A percentile compares a stretch with the other conserved stretches of the same genome.
phyloP scores from a whole-genome alignment of 2,888 invertebrate species.

The Spodoptera exigua region DNA sequence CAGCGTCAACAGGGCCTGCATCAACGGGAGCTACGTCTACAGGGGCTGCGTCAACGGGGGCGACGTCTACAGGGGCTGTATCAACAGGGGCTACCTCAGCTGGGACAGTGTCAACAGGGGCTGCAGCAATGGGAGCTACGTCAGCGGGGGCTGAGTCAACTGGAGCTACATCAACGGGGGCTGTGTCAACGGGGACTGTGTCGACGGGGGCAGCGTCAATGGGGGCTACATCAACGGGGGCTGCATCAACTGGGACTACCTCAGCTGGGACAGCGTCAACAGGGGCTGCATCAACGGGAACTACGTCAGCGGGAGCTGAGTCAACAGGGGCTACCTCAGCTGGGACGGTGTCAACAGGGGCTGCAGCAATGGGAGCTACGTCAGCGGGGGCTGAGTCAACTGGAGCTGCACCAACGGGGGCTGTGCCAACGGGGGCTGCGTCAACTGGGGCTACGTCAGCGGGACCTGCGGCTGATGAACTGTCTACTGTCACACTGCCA shows the following conservation, averaged over 20 bases:
- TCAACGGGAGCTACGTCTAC: neutral
- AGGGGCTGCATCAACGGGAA: too few relatives aligned
- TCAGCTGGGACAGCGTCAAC: slow-evolving; percentile 14
- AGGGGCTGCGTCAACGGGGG: neutral
- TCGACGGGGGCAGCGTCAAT: neutral
- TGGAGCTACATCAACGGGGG: neutral
- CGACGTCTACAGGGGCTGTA: neutral
- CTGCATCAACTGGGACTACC: neutral
- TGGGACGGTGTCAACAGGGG: neutral
- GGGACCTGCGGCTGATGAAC: neutral
- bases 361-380: neutral
- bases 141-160: slow-evolving; percentile 17
- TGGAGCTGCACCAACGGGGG: neutral
- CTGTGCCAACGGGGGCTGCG: neutral
- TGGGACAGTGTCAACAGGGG: slow-evolving; percentile 3
- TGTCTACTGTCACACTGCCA: neutral
- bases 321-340: neutral
- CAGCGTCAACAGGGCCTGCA: too few relatives aligned
- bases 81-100: slow-evolving; percentile 8
- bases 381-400: neutral
- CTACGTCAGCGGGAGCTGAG: slow-evolving; percentile 2
- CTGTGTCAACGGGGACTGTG: neutral
- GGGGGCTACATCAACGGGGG: neutral
- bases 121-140: slow-evolving; percentile 3
- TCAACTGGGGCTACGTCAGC: neutral